phyloP scores from a whole-genome alignment of 1,140 invertebrate species.

The Zeugodacus cucurbitae region DNA sequence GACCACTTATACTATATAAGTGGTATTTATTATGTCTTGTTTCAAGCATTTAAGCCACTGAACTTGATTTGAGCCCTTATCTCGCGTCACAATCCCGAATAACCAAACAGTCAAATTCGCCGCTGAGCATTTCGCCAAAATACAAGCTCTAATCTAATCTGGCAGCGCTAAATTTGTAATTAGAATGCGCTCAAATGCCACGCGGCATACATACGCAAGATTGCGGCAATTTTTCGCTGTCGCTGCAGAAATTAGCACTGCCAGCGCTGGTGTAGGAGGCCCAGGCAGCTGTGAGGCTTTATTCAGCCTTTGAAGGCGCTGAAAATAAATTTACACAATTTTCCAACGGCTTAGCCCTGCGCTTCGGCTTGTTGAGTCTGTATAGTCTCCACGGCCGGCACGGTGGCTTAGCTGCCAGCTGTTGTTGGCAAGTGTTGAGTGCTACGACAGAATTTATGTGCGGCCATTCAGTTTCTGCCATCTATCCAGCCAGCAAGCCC shows the following conservation, averaged over 20 bases:
- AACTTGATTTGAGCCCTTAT: too few species aligned
- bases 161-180: not conserved
- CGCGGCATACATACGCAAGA: not conserved
- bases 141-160: not conserved
- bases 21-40: too few species aligned
- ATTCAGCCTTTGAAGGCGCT: conserved; percentile 9
- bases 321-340: not conserved
- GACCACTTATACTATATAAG: too few species aligned
- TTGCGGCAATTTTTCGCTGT: not conserved
- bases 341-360: not conserved
- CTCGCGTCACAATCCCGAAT: too few species aligned
- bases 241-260: not conserved
- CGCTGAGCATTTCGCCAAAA: not conserved
- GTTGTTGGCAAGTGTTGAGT: not conserved
- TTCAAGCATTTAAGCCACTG: too few species aligned
- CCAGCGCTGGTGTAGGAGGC: not conserved
- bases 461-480: not conserved
- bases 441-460: not conserved
- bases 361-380: not conserved
- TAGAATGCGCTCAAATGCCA: not conserved
- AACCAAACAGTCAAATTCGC: not conserved
- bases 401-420: not conserved
- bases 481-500: not conserved
- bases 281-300: not conserved
- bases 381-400: not conserved